Evolutionary conservation across 2,113 vertebrate genomes (phyloP), one percentile per base, ranked within the genome.

Genomic region (Sinocyclocheilus maitianheensis): DNA sequence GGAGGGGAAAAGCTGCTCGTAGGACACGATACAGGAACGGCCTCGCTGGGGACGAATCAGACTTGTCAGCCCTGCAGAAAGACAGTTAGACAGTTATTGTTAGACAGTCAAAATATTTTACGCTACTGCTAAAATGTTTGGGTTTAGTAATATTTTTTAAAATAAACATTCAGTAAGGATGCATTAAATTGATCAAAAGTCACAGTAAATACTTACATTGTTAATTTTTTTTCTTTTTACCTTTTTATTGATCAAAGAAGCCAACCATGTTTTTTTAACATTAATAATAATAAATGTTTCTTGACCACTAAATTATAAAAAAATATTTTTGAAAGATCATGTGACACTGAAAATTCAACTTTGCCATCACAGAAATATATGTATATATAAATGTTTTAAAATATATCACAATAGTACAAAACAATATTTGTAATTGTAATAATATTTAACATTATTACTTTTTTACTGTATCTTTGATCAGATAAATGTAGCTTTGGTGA

Each of bases 21-120:
- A 98, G 6, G 0, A 97, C 95, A 4, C 98, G 93, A 24, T 84
- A 93, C 30, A 98, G 92, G 91, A 99, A 95, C 9, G 96, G 94
- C 0, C 93, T 92, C 0, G 79, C 90, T 0, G 40, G 58, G 1
- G 96, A 71, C 0, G 87, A 77, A 0, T 91, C 89, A 26, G 83
- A 85, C 20, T 43, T 77, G 67, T 85, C 78, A 48, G 60, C 75
- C 83, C 94, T 93, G 89, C 5, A 12, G 37, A 0, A 0, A 12
- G 2, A 89, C 46, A 48, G 46, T 48, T 48, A 12, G 46, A 48
- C 46, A 12, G 11, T 48, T 12, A 46, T 11, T 46, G 43, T 46
- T 46, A 46, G 43, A 46, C 20, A 2, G 26, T 69, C 0, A 18
- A 20, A 37, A 2, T 9, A 22, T 10, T 72, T 40, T 22, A 72